Percentiles rank a stretch among this genome's conserved stretches.
Evolutionary conservation across 2,113 vertebrate species (phyloP).

Genomic region (Calidris pygmaea): DNA sequence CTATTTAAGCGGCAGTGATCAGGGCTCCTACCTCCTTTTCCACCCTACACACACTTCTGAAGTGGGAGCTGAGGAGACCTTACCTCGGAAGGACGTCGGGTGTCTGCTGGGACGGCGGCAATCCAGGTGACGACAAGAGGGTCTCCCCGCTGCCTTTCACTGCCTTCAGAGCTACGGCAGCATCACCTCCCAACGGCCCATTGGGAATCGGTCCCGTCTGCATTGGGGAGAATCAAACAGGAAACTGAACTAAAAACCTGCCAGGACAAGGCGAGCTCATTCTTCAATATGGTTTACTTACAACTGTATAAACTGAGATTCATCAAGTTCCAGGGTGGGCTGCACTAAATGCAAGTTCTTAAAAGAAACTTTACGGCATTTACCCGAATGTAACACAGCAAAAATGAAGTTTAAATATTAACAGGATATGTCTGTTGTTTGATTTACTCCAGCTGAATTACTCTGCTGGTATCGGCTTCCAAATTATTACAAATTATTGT

Average conservation of each 20-base stretch:
- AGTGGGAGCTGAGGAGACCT: neutral
- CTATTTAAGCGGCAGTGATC: neutral
- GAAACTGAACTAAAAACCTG: neutral
- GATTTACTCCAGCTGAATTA: neutral
- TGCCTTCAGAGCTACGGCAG: conserved; percentile 63
- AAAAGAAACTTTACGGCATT: neutral
- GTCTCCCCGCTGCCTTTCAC: conserved; percentile 57
- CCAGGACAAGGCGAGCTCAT: neutral
- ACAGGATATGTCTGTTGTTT: neutral
- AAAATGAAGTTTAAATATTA: neutral
- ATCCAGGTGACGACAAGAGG: conserved; percentile 9
- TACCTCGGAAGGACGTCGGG: conserved; percentile 80
- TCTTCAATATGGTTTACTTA: neutral
- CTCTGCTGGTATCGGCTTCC: neutral
- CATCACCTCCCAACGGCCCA: conserved; percentile 78
- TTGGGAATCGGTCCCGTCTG: conserved; percentile 82
- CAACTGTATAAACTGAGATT: neutral
- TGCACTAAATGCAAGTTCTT: neutral
- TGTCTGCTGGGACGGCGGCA: conserved; percentile 72
- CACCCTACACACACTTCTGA: neutral
- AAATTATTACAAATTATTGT: neutral
- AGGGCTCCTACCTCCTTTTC: neutral
- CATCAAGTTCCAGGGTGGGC: neutral
- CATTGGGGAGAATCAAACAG: conserved; percentile 23
- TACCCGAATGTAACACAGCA: neutral